A percentile compares a stretch with the other conserved stretches of the same genome.
Evolutionary conservation across 2,113 vertebrate species (phyloP).

Genomic region (Chionodraco myersi): DNA sequence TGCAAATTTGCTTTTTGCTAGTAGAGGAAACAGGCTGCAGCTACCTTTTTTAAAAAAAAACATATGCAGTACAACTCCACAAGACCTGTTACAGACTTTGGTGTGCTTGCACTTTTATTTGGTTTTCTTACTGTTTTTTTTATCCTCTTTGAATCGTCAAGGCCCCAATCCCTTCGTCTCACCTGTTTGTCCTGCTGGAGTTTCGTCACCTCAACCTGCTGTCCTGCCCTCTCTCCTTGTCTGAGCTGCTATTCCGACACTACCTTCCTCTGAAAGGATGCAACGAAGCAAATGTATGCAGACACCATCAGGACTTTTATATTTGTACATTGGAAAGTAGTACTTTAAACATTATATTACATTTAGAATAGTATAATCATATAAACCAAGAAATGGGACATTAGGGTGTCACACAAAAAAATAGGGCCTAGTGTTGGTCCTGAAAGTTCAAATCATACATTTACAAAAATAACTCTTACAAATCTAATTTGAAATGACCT

Average conservation of each 20-base stretch:
- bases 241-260: slow-evolving; percentile 87
- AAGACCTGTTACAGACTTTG: background rate
- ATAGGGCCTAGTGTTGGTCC: background rate
- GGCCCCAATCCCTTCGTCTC: slow-evolving; percentile 82
- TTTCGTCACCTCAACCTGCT: slow-evolving; percentile 91
- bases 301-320: background rate
- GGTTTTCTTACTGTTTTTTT: background rate
- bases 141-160: background rate
- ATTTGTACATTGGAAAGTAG: background rate
- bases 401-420: background rate
- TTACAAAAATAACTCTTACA: background rate
- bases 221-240: slow-evolving; percentile 80
- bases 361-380: background rate
- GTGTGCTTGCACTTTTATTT: background rate
- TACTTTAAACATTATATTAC: background rate
- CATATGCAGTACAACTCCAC: background rate
- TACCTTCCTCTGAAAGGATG: slow-evolving; percentile 77
- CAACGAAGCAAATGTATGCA: slow-evolving; percentile 61
- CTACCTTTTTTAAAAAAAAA: background rate
- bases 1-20: too few species aligned
- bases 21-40: too few species aligned
- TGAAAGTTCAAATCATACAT: background rate
- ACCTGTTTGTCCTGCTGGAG: slow-evolving; percentile 89
- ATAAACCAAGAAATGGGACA: too few species aligned
- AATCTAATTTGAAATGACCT: too few species aligned